Conservation (phyloP, 2,888 invertebrate genomes). For the Cyclophora albipunctata region DNA sequence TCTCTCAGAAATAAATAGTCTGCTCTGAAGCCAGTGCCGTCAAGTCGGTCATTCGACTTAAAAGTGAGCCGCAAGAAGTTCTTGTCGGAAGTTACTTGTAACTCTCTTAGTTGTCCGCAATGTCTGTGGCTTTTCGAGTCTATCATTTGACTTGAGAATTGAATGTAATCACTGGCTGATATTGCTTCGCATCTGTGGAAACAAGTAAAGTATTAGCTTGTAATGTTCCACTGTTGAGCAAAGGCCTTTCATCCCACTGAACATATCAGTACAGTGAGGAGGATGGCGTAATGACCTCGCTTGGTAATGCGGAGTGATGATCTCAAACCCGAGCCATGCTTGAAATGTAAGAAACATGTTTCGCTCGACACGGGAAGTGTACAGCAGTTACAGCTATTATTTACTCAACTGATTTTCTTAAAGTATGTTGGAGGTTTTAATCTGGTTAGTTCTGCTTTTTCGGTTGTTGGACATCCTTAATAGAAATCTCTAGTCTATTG, state of each 20-base stretch:
- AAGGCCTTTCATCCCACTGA: too few species aligned
- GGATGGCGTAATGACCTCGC: too few species aligned
- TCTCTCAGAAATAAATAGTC: conserved; percentile 89
- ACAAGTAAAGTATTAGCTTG: background rate
- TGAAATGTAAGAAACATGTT: too few species aligned
- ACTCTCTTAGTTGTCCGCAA: conserved; percentile 88
- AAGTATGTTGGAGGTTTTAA: too few species aligned
- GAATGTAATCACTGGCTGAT: conserved; percentile 95
- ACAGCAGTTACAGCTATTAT: background rate
- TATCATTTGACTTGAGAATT: conserved; percentile 94
- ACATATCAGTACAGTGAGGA: too few species aligned
- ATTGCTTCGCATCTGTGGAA: conserved; percentile 87
- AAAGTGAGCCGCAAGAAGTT: conserved; percentile 95
- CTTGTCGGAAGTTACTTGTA: conserved; percentile 88
- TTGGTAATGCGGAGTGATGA: too few species aligned
- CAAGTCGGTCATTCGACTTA: conserved; percentile 93
- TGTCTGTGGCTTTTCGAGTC: conserved; percentile 87
- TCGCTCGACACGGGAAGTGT: background rate
- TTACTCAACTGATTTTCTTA: background rate
- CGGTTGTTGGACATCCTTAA: too few species aligned
- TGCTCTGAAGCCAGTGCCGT: conserved; percentile 95
- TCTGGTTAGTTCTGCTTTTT: too few species aligned
- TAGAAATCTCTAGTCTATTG: too few species aligned
- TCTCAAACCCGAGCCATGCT: too few species aligned
- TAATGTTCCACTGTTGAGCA: too few species aligned